phyloP scores from a whole-genome alignment of 2,113 vertebrate species.

The Rafetus swinhoei region DNA sequence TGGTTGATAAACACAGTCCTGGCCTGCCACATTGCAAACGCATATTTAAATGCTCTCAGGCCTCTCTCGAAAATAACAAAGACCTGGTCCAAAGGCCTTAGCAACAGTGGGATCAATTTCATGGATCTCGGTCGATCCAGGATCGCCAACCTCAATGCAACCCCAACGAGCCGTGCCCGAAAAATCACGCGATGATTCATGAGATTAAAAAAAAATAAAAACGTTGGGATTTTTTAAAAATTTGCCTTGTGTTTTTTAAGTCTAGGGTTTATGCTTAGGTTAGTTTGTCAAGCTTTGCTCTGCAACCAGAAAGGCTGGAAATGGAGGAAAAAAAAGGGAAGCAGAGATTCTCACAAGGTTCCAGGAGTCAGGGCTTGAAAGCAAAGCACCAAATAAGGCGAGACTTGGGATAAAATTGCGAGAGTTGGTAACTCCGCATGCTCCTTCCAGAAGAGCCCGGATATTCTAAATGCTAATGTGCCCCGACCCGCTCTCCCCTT shows the following conservation, averaged over 20 bases:
- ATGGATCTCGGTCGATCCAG: too few species aligned
- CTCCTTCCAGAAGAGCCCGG: background rate
- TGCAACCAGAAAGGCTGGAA: background rate
- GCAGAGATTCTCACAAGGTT: background rate
- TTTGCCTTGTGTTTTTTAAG: background rate
- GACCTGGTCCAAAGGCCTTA: background rate
- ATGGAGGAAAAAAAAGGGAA: background rate
- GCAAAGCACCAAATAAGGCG: background rate
- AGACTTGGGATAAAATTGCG: background rate
- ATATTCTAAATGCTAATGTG: background rate
- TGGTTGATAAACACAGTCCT: background rate
- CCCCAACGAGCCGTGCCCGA: too few species aligned
- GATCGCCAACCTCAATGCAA: too few species aligned
- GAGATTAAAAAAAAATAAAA: too few species aligned
- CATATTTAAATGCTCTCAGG: background rate
- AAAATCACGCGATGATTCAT: too few species aligned
- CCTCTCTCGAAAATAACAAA: background rate
- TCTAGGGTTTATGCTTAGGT: background rate
- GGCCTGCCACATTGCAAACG: background rate
- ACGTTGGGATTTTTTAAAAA: too few species aligned
- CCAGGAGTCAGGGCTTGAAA: background rate
- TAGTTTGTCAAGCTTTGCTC: background rate
- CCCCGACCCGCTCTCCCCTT: background rate
- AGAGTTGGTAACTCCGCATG: background rate
- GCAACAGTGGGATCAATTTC: background rate